These are phyloP conservation scores for Pteromalus puparum DNA, from an alignment of 1,140 invertebrate genomes.

Conservation along the genomic window DNA sequence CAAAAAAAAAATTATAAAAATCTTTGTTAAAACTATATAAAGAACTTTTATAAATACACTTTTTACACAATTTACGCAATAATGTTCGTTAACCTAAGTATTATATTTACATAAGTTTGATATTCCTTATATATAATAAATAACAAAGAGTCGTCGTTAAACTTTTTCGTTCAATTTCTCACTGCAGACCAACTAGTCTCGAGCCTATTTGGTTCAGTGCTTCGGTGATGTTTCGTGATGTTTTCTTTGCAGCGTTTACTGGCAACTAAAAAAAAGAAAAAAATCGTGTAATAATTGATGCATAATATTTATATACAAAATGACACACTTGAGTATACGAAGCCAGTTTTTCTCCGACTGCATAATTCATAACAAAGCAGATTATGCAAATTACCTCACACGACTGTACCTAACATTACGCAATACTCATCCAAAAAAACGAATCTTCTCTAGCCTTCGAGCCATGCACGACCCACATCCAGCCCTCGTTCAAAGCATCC, in stretches of 20 bases:
- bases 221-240: conserved; percentile 74
- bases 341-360: no score
- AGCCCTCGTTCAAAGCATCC: not conserved
- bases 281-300: not conserved
- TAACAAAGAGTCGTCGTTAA: conserved; percentile 22
- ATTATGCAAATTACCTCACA: not conserved
- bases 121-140: conserved; percentile 34
- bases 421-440: not conserved
- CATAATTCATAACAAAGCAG: no score
- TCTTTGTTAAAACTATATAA: conserved; percentile 45
- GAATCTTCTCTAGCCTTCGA: not conserved
- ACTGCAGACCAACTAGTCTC: conserved; percentile 75
- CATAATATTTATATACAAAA: not conserved
- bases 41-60: conserved; percentile 50
- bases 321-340: no score
- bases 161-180: conserved; percentile 39
- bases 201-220: conserved; percentile 76
- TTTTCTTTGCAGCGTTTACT: conserved; percentile 70
- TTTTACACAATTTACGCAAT: conserved; percentile 45
- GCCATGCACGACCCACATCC: not conserved
- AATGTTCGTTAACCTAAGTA: conserved; percentile 46
- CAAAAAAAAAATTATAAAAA: conserved; percentile 24
- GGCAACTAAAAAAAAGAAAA: conserved; percentile 71
- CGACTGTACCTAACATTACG: not conserved
- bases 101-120: conserved; percentile 41